These are phyloP conservation scores for Trichogramma dendrolimi DNA, from an alignment of 2,888 invertebrate genomes.

Conservation along the genomic window DNA sequence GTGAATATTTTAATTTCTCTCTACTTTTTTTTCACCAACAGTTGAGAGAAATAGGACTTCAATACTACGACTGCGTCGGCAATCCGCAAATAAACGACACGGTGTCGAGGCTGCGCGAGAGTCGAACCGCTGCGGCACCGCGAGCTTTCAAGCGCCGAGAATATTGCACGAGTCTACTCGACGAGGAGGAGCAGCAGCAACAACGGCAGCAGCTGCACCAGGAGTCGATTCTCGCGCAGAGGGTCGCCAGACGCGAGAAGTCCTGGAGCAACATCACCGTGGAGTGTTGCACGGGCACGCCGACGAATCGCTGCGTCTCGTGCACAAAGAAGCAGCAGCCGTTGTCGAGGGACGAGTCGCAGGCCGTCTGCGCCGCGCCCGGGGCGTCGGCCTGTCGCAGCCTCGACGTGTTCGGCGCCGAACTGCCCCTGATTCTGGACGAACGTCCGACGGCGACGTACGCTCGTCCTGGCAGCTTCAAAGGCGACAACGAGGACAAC, in stretches of 20 bases:
- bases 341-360: background rate
- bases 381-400: conserved; percentile 7
- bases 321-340: conserved; percentile 1
- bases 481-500: background rate
- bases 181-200: conserved; percentile 25
- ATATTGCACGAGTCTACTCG: conserved; percentile 30
- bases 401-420: conserved; percentile 10
- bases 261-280: conserved; percentile 8
- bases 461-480: background rate
- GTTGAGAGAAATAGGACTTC: conserved; percentile 69
- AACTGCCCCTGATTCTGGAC: background rate
- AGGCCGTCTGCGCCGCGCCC: conserved; percentile 11
- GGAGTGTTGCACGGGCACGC: conserved; percentile 22
- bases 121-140: conserved; percentile 32
- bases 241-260: too few relatives aligned
- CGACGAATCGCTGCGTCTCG: conserved; percentile 19
- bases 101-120: conserved; percentile 51
- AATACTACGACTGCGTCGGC: conserved; percentile 67
- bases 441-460: background rate
- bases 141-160: conserved; percentile 19
- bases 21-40: conserved; percentile 46
- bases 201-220: conserved; percentile 1
- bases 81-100: conserved; percentile 54
- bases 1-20: background rate
- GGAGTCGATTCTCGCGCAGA: too few relatives aligned